Base-by-base conservation (phyloP, 2,888 invertebrate species). In the Leptarthrus brevirostris region DNA sequence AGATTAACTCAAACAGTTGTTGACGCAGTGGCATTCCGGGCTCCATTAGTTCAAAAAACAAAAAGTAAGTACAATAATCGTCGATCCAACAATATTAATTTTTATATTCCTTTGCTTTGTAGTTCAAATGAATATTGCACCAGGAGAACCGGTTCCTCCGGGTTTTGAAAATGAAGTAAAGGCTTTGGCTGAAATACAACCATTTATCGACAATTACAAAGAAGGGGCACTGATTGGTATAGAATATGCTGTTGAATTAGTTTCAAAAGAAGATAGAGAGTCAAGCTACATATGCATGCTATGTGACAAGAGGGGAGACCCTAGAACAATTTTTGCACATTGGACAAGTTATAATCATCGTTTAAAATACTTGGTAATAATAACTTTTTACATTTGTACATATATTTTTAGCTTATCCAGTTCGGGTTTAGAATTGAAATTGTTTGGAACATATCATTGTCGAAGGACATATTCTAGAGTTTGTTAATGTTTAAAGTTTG, bases 251-350 rank as follows among this genome's bases (percentile, higher is more conserved):
- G 83, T 94, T 53, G 94, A 94, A 83, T 84, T 93, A 78, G 86
- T 88, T 36, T 89, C 91, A 69, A 89, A 90, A 80, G 86, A 89
- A 79, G 89, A 89, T 77, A 87, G 88, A 80, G 93, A 93, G 82
- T 92, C 93, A 0, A 85, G 88, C 66, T 94, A 94, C 84, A 86
- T 90, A 66, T 95, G 94, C 85, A 88, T 92, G 78, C 86, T 94
- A 76, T 95, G 94, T 83, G 89, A 90, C 80, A 94, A 93, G 83
- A 90, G 91, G 78, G 93, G 93, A 44, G 92, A 93, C 82, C 91
- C 91, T 24, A 88, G 92, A 54, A 93, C 92, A 66, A 92, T 94
- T 78, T 87, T 94, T 83, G 90, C 90, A 77, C 94, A 94, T 83
- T 87, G 94, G 81, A 90, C 91, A 18, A 92, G 93, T 82, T 91